These are phyloP conservation scores for Uromys caudimaculatus DNA, from an alignment of 2,797 vertebrate species.

Conservation along the genomic window DNA sequence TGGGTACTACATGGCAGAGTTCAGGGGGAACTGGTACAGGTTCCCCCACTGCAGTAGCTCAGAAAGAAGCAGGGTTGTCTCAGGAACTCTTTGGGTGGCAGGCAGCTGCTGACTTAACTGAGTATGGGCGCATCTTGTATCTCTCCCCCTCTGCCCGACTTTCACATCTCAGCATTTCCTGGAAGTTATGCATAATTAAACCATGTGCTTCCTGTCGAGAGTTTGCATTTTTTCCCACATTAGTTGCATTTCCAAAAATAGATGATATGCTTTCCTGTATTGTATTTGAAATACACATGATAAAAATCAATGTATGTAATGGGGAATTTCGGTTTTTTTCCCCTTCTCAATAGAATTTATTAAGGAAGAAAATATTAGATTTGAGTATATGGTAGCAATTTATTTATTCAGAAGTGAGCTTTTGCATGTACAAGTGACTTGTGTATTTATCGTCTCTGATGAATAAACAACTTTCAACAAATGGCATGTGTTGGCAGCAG, in stretches of 20 bases:
- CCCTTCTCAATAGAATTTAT: constrained; percentile 23
- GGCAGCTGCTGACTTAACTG: constrained; percentile 13
- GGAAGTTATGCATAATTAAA: constrained; percentile 11
- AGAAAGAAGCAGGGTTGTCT: not conserved
- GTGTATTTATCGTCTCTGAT: constrained; percentile 32
- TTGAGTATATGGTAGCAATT: not conserved
- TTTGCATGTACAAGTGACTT: constrained; percentile 39
- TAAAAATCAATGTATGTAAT: constrained; percentile 38
- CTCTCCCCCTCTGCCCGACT: not conserved
- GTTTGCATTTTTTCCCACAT: not conserved
- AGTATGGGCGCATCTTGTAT: not conserved
- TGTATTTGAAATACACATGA: not conserved
- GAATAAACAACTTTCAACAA: constrained; percentile 47
- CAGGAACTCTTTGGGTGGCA: not conserved
- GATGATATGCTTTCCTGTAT: not conserved
- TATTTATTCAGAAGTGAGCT: constrained; percentile 18
- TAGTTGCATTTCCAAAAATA: constrained; percentile 24
- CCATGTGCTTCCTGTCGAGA: not conserved
- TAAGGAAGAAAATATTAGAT: constrained; percentile 10
- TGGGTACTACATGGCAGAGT: rapidly evolving
- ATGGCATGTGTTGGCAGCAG: not conserved
- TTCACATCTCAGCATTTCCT: constrained; percentile 15
- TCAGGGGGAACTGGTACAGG: not conserved
- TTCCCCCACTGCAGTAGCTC: not conserved
- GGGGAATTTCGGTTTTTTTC: not conserved